Percentiles rank a stretch among this genome's conserved stretches.
These are phyloP conservation scores for Himalopsyche tibetana DNA, from an alignment of 2,888 invertebrate genomes.

Conservation along the genomic window DNA sequence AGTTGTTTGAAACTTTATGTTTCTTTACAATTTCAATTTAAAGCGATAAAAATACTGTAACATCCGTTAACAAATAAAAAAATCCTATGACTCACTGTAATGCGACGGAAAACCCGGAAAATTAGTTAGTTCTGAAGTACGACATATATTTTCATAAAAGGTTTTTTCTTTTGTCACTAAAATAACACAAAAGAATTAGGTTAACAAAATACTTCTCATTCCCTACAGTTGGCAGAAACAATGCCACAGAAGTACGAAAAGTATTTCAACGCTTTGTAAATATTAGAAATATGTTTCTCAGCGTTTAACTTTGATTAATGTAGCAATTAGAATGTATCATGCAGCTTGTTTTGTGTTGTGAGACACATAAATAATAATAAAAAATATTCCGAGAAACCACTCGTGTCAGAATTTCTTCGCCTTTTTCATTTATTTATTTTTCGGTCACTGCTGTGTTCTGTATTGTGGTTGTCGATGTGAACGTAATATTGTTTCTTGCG, in stretches of 20 bases:
- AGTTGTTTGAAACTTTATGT: no score
- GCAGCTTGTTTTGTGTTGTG: slow-evolving; percentile 6
- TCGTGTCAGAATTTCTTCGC: neutral
- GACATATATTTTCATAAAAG: slow-evolving; percentile 7
- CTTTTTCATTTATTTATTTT: slow-evolving; percentile 17
- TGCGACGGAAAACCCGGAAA: slow-evolving; percentile 18
- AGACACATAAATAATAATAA: neutral
- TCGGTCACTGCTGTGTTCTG: neutral
- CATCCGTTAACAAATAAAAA: no score
- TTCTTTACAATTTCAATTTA: no score
- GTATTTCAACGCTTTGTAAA: slow-evolving; percentile 14
- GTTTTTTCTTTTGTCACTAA: slow-evolving; percentile 4
- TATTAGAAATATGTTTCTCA: slow-evolving; percentile 35
- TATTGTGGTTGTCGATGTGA: neutral
- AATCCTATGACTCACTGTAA: neutral
- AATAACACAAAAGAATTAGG: slow-evolving; percentile 28
- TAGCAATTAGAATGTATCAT: slow-evolving; percentile 26
- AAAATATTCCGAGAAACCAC: neutral
- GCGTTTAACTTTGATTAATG: slow-evolving; percentile 24
- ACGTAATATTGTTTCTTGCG: slow-evolving; percentile 34
- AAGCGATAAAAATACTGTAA: no score
- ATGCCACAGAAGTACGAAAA: slow-evolving; percentile 11
- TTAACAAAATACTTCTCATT: slow-evolving; percentile 6
- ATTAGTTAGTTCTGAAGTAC: neutral
- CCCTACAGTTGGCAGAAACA: slow-evolving; percentile 7